Conservation (phyloP, 2,888 invertebrate genomes). For the Darwinula stevensoni region DNA sequence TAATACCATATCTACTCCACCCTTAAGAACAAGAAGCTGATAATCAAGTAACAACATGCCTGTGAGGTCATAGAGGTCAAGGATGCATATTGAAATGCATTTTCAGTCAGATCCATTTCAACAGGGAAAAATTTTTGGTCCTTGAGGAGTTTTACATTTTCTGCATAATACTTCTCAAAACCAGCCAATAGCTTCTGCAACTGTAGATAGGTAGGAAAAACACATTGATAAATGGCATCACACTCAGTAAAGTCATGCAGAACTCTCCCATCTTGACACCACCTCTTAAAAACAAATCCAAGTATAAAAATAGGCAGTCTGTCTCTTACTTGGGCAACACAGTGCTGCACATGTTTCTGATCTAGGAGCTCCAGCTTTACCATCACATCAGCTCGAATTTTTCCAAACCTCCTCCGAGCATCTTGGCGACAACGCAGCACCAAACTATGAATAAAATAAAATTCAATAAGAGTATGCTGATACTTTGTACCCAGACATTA, state of each 20-base stretch:
- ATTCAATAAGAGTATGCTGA: too few relatives aligned
- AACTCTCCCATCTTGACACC: too few relatives aligned
- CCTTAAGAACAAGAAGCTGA: too few relatives aligned
- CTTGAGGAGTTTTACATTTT: conserved; percentile 38
- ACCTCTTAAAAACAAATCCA: too few relatives aligned
- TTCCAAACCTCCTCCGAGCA: conserved; percentile 44
- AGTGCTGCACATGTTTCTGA: conserved; percentile 90
- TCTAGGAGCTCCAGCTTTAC: conserved; percentile 91
- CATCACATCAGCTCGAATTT: conserved; percentile 55
- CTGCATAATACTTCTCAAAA: conserved; percentile 39
- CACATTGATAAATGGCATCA: too few relatives aligned
- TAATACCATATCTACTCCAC: too few relatives aligned
- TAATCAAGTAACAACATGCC: too few relatives aligned
- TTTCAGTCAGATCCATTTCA: conserved; percentile 72
- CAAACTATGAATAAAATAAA: conserved; percentile 24
- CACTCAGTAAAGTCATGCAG: not conserved
- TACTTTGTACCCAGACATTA: not conserved
- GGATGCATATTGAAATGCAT: conserved; percentile 46
- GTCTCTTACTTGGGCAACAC: conserved; percentile 56
- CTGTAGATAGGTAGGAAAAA: conserved; percentile 16
- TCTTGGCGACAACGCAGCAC: conserved; percentile 86
- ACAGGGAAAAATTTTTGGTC: conserved; percentile 62
- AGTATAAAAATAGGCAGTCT: too few relatives aligned
- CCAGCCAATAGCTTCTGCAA: conserved; percentile 49
- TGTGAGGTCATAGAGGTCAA: too few relatives aligned